Evolutionary conservation across 1,140 invertebrate species (phyloP), one percentile per base, ranked within the genome.

Genomic region (Babylonia areolata): DNA sequence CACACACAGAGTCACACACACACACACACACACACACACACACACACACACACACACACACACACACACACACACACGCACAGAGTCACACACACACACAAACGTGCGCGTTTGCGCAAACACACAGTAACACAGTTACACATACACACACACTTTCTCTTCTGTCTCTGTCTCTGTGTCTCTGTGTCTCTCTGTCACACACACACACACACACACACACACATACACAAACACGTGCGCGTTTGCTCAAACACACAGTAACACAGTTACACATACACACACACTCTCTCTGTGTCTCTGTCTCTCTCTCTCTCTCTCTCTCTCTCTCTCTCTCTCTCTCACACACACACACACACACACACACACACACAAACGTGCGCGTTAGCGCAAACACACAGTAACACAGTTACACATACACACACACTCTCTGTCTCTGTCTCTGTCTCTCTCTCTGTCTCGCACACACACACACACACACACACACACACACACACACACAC

Each of bases 401-500:
- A 23, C 64, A 69, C 64, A 31, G 9, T 6, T 23, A 23, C n/a
- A 69, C 64, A 23, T n/a, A 69, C 64, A 69, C 17, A 69, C 28
- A 40, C 77, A 17, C 35, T 75, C 71, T 75, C 71, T n/a, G n/a
- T n/a, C n/a, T n/a, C n/a, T n/a, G n/a, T 37, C 42, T 46, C 42
- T 81, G 11, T 81, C 42, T 46, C 42, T 81, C 79, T 81, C 79
- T 81, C 42, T 46, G 9, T 81, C 79, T 81, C 40, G n/a, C n/a
- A n/a, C n/a, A n/a, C n/a, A n/a, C n/a, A n/a, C n/a, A n/a, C n/a
- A n/a, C n/a, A n/a, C n/a, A n/a, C n/a, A n/a, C n/a, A n/a, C n/a
- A n/a, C n/a, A n/a, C n/a, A n/a, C n/a, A n/a, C n/a, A n/a, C n/a
- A n/a, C n/a, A n/a, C n/a, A n/a, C n/a, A n/a, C n/a, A n/a, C n/a